phyloP scores from a whole-genome alignment of 2,797 vertebrate species.

The Sebastes kiyomatsui region DNA sequence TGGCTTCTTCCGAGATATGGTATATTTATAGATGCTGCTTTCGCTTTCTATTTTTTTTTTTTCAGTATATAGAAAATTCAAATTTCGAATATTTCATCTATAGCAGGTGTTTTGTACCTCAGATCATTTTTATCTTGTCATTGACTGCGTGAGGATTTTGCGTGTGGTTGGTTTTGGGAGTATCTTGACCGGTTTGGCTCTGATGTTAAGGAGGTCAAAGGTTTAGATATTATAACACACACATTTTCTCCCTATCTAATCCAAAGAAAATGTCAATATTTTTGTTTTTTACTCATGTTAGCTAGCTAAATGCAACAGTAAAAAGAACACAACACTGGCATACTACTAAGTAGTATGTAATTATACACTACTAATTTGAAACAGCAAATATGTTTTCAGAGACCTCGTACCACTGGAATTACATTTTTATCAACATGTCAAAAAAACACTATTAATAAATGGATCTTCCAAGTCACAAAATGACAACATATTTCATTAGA shows the following conservation, averaged over 20 bases:
- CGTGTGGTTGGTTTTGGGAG: neutral
- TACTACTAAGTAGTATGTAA: neutral
- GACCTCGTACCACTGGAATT: neutral
- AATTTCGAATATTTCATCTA: neutral
- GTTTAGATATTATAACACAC: neutral
- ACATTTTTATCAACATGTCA: neutral
- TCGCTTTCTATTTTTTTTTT: neutral
- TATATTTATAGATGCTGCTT: too few species aligned
- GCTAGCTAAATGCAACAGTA: too few species aligned
- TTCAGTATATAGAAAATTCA: too few species aligned
- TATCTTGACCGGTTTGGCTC: neutral
- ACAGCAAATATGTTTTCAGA: neutral
- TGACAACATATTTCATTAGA: neutral
- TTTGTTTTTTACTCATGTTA: neutral
- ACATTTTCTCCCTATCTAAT: neutral
- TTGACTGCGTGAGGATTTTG: accelerated
- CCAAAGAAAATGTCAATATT: neutral
- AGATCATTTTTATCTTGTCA: too few species aligned
- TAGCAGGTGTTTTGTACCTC: neutral
- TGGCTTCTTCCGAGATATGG: neutral
- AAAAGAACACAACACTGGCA: too few species aligned
- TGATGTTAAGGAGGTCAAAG: neutral
- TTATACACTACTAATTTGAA: neutral
- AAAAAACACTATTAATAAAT: neutral
- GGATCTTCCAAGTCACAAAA: neutral